Evolutionary conservation across 2,888 invertebrate species (phyloP).

Genomic region (Trichacis sp.): DNA sequence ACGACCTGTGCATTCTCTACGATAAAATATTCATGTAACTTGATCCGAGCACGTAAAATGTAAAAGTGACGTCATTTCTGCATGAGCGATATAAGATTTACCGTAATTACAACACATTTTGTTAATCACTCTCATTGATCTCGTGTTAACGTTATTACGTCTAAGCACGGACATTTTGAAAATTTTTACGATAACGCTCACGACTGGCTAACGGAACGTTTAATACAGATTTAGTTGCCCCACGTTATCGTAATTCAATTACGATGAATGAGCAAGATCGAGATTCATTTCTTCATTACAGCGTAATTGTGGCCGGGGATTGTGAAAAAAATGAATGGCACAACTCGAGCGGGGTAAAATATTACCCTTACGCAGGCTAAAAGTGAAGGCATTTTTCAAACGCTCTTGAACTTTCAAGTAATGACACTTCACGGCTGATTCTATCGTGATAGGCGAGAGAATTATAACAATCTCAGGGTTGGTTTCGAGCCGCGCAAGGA

Average conservation of each 20-base stretch:
- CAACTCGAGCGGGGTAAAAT: not conserved
- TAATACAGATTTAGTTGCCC: not conserved
- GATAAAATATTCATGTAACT: not conserved
- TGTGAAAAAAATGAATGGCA: not conserved
- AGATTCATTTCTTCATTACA: not conserved
- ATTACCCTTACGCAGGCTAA: not conserved
- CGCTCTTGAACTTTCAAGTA: constrained; percentile 23
- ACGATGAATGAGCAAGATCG: not conserved
- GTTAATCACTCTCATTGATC: constrained; percentile 1
- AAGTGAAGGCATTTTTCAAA: not conserved
- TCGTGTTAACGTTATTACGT: not conserved
- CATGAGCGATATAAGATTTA: constrained; percentile 4
- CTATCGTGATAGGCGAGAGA: constrained; percentile 25
- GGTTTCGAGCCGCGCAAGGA: constrained; percentile 15
- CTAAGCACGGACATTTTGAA: not conserved
- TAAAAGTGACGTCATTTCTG: constrained; percentile 3
- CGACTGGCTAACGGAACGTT: not conserved
- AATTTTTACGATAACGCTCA: not conserved
- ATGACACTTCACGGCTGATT: constrained; percentile 32
- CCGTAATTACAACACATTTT: not conserved
- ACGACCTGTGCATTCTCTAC: not conserved
- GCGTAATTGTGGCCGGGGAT: not conserved
- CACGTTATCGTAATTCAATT: constrained; percentile 4
- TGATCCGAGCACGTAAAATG: not conserved
- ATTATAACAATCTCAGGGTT: constrained; percentile 29